These are phyloP conservation scores for Octonoba sinensis DNA, from an alignment of 2,888 invertebrate genomes.

Conservation along the genomic window DNA sequence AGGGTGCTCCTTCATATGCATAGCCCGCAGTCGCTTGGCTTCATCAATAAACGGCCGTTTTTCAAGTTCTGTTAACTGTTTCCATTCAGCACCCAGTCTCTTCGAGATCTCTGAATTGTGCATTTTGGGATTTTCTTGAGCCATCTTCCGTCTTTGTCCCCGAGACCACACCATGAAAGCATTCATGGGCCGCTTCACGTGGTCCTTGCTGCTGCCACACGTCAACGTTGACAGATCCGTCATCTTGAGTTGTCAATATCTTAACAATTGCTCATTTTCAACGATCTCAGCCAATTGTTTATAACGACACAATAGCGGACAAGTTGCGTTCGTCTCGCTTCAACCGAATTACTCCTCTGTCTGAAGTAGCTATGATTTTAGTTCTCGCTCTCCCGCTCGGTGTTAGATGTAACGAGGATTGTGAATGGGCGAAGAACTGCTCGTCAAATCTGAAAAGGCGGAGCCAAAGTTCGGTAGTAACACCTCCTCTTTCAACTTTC, in stretches of 20 bases:
- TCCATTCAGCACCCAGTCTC: conserved; percentile 98
- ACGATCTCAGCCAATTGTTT: background rate
- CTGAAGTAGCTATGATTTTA: conserved; percentile 26
- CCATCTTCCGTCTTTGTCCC: conserved; percentile 98
- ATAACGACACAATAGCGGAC: background rate
- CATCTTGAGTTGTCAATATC: background rate
- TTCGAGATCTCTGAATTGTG: conserved; percentile 99
- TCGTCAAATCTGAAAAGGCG: too few relatives aligned
- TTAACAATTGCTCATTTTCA: background rate
- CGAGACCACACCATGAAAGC: conserved; percentile 99
- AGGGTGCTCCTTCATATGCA: conserved; percentile 94
- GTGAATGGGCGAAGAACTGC: too few relatives aligned
- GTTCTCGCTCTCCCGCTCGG: background rate
- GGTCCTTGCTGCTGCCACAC: conserved; percentile 76
- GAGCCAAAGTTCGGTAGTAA: too few relatives aligned
- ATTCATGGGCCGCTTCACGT: conserved; percentile 97
- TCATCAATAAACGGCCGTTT: conserved; percentile 99
- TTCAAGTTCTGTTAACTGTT: conserved; percentile 92
- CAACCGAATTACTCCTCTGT: conserved; percentile 20
- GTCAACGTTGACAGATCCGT: conserved; percentile 35
- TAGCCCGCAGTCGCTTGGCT: conserved; percentile 92
- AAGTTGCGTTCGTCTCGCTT: conserved; percentile 3
- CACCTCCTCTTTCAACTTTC: too few relatives aligned
- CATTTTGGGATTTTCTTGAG: conserved; percentile 99
- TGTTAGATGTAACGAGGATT: too few relatives aligned